Evolutionary conservation across 2,888 invertebrate genomes (phyloP), one percentile per base, ranked within the genome.

Genomic region (Drosophila picticornis): DNA sequence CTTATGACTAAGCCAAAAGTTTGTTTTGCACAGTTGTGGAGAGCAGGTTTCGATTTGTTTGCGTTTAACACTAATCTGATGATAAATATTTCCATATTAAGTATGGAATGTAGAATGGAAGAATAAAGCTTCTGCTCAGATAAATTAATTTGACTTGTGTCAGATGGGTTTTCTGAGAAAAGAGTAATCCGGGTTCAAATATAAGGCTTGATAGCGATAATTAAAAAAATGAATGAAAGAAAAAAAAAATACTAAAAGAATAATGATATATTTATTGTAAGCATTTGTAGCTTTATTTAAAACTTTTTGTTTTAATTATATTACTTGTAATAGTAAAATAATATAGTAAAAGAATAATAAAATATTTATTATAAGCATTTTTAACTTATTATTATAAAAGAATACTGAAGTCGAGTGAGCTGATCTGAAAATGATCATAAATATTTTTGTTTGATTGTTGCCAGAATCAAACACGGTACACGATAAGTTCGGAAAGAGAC

Each of bases 1-100:
- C 56, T 55, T 58, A 61, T 79, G 78, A 79, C 76, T 72, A 61
- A 79, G 59, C 63, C 36, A 34, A 22, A 48, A 27, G 46, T 63
- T 38, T 57, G 34, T 25, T 51, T 31, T 31, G 29, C 22, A 36
- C 36, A 56, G 13, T 25, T 19, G 46, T 55, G 40, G 36, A 29
- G 38, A 78, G 53, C 79, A 56, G 58, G 79, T 68, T 71, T 75
- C 34, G 40, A 53, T 40, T 52, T 71, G 56, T 64, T 71, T 58
- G 64, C 34, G 58, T 31, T 65, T 70, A 43, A 51, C 53, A 40
- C 16, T 29, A 62, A 60, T 59, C 52, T 16, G 40, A 53, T 65
- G 48, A 58, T 38, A 34, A 60, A 58, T 57, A 62, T 80, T 80
- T 76, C 52, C 72, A 61, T 68, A 68, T 72, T 65, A 63, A 48